Base-by-base conservation (phyloP, 1,140 invertebrate genomes). In the Tetragonula clypearis region DNA sequence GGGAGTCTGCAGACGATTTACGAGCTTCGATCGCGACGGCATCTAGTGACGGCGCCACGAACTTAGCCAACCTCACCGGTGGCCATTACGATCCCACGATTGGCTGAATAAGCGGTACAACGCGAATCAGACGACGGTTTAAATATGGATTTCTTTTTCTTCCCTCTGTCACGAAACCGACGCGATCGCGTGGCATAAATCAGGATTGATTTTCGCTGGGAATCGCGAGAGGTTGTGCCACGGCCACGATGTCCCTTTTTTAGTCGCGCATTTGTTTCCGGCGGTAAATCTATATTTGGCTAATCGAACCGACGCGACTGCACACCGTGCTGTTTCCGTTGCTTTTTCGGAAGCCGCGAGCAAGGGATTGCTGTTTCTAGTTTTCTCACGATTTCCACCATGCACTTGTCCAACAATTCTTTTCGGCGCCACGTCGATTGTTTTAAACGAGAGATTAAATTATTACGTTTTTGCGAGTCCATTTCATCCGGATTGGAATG, bases 51-150 rank as follows among this genome's bases (percentile, higher is more conserved):
- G 78, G 79, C 86, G 86, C 87, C 76, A 56, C 73, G 71, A 91
- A 92, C 88, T 89, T 89, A 65, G 9, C 84, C 73, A 81, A 75
- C 83, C 82, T 85, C 71, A 87, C 79, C 90, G 93, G 94, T 93
- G 92, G 94, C 94, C 94, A 95, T 95, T 95, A 95, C 94, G 91
- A 91, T 92, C 80, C 88, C 91, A 93, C 92, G 92, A 95, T 95
- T 95, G 94, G 94, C 90, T 90, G 90, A 84, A 88, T 92, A 90
- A 90, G 90, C 88, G 86, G 89, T 90, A 95, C 94, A 80, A 93
- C 94, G 92, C 91, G 92, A 94, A 94, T 94, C 94, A 94, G 92
- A 87, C 87, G 91, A 94, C 87, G 87, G 90, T 92, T 93, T 94
- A 91, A 93, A 92, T 92, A 90, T 91, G 84, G 86, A 91, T 89